Evolutionary conservation across 2,113 vertebrate species (phyloP), one percentile per base, ranked within the genome.

Genomic region (Serinus canaria): DNA sequence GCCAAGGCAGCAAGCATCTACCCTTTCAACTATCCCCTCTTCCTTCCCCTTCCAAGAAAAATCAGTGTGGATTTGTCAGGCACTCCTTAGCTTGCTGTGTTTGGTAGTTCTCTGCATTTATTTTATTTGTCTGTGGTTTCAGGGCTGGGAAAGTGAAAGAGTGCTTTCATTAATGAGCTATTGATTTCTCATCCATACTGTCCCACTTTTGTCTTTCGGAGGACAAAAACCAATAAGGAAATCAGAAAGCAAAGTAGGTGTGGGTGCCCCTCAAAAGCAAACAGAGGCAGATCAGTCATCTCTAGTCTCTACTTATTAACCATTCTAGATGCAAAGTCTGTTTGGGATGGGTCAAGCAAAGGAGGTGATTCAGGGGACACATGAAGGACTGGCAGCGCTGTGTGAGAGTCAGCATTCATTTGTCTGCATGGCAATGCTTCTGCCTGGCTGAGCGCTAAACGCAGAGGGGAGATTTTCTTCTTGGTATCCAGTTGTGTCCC

Each of bases 171-270:
- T 92, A 88, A 55, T 8, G 15, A 47, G 47, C 46, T 63, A 90
- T 86, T 86, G 92, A 94, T 94, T 96, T 90, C 74, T 92, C 60
- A 56, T 77, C 59, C 64, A 19, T 59, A n/a, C 41, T 75, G 39
- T 67, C 78, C 23, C 37, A 18, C 49, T 82, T 89, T 62, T 37
- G 16, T 28, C 59, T 88, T 83, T 79, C 23, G 44, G 46, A 92
- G 41, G 31, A 52, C 23, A 52, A 77, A 86, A 91, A 1, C 3
- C 14, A 33, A 30, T 37, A 77, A 59, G 31, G 35, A 94, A 27
- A 24, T 11, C 22, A 39, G 58, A 84, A 92, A 44, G 52, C 31
- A 44, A 67, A 86, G 37, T 33, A 41, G 33, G 16, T n/a, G 11
- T 17, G 16, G 33, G 30, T 46, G 58, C 24, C 31, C 33, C 66